Percentiles rank a stretch among this genome's conserved stretches.
Conservation (phyloP, 2,888 invertebrate genomes). For the Lasioglossum calceatum region DNA sequence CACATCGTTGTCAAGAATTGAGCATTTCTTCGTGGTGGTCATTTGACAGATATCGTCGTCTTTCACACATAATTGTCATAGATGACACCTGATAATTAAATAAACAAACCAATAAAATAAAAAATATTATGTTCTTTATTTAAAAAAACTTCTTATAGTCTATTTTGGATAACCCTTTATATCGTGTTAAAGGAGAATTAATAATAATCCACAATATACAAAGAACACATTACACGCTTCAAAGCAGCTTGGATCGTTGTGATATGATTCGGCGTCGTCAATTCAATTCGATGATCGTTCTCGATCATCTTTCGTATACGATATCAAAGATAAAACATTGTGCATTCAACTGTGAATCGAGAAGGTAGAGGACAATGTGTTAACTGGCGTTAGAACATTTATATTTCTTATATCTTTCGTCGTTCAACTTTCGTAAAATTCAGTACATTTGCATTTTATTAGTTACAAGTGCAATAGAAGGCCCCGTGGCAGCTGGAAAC, state of each 20-base stretch:
- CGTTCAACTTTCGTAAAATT: constrained; percentile 51
- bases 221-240: constrained; percentile 45
- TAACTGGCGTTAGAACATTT: constrained; percentile 9
- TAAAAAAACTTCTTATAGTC: too few relatives aligned
- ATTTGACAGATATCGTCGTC: too few relatives aligned
- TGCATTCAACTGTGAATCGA: constrained; percentile 15
- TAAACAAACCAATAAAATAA: too few relatives aligned
- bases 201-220: constrained; percentile 57
- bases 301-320: background rate
- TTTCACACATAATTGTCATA: too few relatives aligned
- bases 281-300: constrained; percentile 3
- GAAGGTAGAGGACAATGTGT: background rate
- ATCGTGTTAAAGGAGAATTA: constrained; percentile 29
- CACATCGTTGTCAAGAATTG: too few relatives aligned
- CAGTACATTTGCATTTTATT: constrained; percentile 28
- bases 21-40: too few relatives aligned
- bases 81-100: too few relatives aligned
- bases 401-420: constrained; percentile 28
- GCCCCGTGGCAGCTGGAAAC: background rate
- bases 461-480: constrained; percentile 14
- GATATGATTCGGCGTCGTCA: constrained; percentile 29
- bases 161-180: too few relatives aligned
- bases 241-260: constrained; percentile 46
- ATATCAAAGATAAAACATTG: constrained; percentile 31
- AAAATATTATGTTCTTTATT: too few relatives aligned